Base-by-base conservation (phyloP, 2,888 invertebrate genomes). In the Pristionchus exspectatus region DNA sequence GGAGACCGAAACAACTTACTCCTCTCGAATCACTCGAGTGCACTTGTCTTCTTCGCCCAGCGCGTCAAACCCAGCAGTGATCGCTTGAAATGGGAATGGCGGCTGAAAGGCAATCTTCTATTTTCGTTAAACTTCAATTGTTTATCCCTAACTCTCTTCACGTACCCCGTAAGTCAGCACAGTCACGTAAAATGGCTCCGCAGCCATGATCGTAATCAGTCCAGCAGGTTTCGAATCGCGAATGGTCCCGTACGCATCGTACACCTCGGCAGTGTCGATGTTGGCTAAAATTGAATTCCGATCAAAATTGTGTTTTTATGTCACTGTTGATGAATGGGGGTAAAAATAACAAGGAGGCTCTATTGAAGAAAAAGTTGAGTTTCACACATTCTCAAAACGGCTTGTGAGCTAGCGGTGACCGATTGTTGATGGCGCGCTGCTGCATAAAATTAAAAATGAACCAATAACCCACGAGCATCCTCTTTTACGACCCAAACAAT, bases 261-360 rank as follows among this genome's bases (percentile, higher is more conserved):
- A 81, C 2, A 81, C 81, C 27, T 81, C 81, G n/a, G 33, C 50
- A 10, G n/a, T 54, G 81, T 81, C 50, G 50, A 81, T 50, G 81
- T 81, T 27, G 18, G 50, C 81, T 81, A 27, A 50, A 38, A 24
- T 44, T n/a, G 14, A 14, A 69, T 69, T 69, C 38, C 38, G 38
- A n/a, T n/a, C n/a, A n/a, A 10, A 54, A 54, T 54, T 54, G 54
- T 14, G 54, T 54, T 54, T 54, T 54, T 54, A n/a, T n/a, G 10
- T 54, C 54, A 54, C 9, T 14, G 54, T 54, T 14, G 54, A 54
- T 54, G 7, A 14, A 14, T 54, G 54, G 54, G 54, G n/a, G n/a
- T n/a, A n/a, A n/a, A n/a, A n/a, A n/a, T n/a, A n/a, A n/a, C n/a
- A n/a, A n/a, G n/a, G n/a, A n/a, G n/a, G n/a, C n/a, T n/a, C n/a